Conservation (phyloP, 2,113 vertebrate genomes). For the Leucoraja erinaceus region DNA sequence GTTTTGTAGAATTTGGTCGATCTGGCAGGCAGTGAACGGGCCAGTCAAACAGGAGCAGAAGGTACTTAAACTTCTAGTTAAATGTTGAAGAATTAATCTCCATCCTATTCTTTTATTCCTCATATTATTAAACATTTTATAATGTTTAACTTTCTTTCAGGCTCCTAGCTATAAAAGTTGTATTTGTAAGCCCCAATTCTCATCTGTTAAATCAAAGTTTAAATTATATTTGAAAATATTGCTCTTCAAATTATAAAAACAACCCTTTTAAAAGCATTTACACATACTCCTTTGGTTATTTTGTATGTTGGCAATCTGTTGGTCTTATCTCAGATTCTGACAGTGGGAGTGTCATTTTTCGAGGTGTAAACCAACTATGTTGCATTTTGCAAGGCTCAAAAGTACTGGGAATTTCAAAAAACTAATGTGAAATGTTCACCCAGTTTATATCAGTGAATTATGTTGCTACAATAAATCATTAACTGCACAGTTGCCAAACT, state of each 20-base stretch:
- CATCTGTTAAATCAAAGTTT: neutral
- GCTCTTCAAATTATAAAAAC: neutral
- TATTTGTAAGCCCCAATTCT: neutral
- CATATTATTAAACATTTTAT: neutral
- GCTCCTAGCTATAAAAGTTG: neutral
- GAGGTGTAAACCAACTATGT: neutral
- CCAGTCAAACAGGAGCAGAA: slow-evolving; percentile 90
- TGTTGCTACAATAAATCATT: neutral
- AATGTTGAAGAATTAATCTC: neutral
- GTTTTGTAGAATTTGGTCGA: slow-evolving; percentile 83
- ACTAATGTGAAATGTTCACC: neutral
- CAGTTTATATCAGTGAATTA: neutral
- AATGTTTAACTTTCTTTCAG: neutral
- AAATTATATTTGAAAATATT: too few relatives aligned
- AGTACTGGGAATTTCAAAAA: neutral
- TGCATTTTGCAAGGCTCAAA: neutral
- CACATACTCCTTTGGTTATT: neutral
- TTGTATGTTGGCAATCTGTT: neutral
- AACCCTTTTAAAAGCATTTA: too few relatives aligned
- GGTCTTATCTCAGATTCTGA: neutral
- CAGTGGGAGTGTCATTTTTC: too few relatives aligned
- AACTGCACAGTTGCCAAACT: neutral
- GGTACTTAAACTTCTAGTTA: slow-evolving; percentile 54
- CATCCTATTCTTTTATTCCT: neutral
- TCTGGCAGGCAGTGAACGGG: slow-evolving; percentile 86